Evolutionary conservation across 1,140 invertebrate genomes (phyloP).

Genomic region (Dendrolimus punctatus): DNA sequence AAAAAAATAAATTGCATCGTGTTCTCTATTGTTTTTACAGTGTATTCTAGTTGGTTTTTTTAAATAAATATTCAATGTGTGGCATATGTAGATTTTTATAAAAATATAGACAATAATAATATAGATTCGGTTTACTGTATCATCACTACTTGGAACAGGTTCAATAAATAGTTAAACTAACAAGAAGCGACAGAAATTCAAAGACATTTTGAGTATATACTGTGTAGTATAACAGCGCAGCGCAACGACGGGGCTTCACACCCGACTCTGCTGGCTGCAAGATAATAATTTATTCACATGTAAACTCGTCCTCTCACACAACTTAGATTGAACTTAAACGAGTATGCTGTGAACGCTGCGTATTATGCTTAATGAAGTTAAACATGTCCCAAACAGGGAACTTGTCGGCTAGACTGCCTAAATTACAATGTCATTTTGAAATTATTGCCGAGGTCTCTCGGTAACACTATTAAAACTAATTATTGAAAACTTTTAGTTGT

Average conservation of each 20-base stretch:
- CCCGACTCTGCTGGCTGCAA: slow-evolving; percentile 42
- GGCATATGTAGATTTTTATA: too few species aligned
- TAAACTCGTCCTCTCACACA: slow-evolving; percentile 51
- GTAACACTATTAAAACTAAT: slow-evolving; percentile 10
- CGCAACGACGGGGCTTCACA: slow-evolving; percentile 26
- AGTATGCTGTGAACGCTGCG: slow-evolving; percentile 56
- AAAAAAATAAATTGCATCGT: too few species aligned
- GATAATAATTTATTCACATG: slow-evolving; percentile 70
- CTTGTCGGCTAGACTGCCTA: slow-evolving; percentile 24
- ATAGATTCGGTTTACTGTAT: too few species aligned
- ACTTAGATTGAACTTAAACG: slow-evolving; percentile 71
- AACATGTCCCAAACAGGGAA: slow-evolving; percentile 53
- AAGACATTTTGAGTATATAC: slow-evolving; percentile 29
- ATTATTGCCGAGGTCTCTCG: slow-evolving; percentile 14
- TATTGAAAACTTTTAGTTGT: slow-evolving; percentile 12
- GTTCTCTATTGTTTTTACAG: too few species aligned
- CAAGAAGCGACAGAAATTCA: slow-evolving; percentile 18
- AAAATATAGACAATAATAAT: too few species aligned
- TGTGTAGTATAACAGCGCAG: slow-evolving; percentile 2
- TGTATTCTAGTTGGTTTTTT: too few species aligned
- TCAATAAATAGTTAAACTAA: not conserved
- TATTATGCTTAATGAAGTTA: slow-evolving; percentile 69
- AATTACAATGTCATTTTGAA: slow-evolving; percentile 22
- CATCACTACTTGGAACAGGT: not conserved
- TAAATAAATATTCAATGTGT: too few species aligned